These are phyloP conservation scores for Progne subis DNA, from an alignment of 2,113 vertebrate genomes.

Conservation along the genomic window DNA sequence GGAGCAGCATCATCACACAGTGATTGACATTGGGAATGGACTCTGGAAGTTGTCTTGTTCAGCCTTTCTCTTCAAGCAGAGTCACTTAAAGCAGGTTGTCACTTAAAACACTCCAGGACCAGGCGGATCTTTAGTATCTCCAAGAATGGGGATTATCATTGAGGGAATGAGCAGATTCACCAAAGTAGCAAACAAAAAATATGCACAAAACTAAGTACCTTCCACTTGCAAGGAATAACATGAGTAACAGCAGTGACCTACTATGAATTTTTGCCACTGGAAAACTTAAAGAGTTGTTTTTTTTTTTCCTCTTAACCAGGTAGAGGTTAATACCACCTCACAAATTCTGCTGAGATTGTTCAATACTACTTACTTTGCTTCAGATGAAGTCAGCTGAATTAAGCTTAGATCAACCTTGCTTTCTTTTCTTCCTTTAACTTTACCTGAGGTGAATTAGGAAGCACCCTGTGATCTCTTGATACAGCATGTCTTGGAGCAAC, in stretches of 20 bases:
- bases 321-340: neutral
- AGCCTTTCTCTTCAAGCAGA: neutral
- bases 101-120: neutral
- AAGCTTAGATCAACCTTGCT: neutral
- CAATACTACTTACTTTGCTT: neutral
- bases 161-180: neutral
- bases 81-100: neutral
- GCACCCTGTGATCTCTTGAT: neutral
- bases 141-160: neutral
- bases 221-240: neutral
- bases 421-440: neutral
- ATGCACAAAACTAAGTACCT: neutral
- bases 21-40: neutral
- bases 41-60: neutral
- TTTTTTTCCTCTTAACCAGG: neutral
- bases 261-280: neutral
- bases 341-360: neutral
- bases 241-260: neutral
- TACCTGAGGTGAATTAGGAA: neutral
- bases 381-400: accelerated
- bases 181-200: neutral
- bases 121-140: neutral
- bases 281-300: neutral
- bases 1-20: neutral
- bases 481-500: neutral